A percentile compares a stretch with the other conserved stretches of the same genome.
Conservation (phyloP, 2,888 invertebrate species). For the Drosophila kuntzei region DNA sequence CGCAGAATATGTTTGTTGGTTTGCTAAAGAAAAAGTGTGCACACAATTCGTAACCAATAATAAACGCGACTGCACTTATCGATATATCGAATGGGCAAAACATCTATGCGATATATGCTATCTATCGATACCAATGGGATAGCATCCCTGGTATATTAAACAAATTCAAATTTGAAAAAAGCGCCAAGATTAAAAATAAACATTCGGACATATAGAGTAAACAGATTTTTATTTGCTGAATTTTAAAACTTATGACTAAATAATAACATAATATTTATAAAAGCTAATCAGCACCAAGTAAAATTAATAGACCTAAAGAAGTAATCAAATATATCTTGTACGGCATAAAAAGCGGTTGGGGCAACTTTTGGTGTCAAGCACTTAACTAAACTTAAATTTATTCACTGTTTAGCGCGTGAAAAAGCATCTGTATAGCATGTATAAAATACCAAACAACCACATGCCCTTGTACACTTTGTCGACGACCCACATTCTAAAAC, state of each 20-base stretch:
- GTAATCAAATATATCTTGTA: constrained; percentile 42
- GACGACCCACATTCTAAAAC: constrained; percentile 94
- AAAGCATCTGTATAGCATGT: constrained; percentile 79
- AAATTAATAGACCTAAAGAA: constrained; percentile 39
- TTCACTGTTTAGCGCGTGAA: constrained; percentile 58
- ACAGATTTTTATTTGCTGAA: constrained; percentile 51
- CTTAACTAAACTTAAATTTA: constrained; percentile 60
- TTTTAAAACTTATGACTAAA: constrained; percentile 41
- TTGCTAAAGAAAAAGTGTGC: constrained; percentile 49
- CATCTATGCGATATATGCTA: background rate
- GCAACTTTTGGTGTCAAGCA: constrained; percentile 69
- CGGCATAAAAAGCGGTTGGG: constrained; percentile 42
- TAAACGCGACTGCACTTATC: constrained; percentile 6
- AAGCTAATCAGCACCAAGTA: constrained; percentile 67
- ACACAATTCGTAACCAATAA: constrained; percentile 25
- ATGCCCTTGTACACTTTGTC: constrained; percentile 90
- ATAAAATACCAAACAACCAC: constrained; percentile 89
- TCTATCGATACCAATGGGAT: constrained; percentile 20
- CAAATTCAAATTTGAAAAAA: background rate
- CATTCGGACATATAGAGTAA: background rate
- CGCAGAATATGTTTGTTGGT: constrained; percentile 35
- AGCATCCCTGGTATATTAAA: background rate
- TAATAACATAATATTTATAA: constrained; percentile 11
- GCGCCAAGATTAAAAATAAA: constrained; percentile 2
- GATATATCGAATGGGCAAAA: constrained; percentile 30